phyloP scores from a whole-genome alignment of 2,113 vertebrate genomes.

The Plectropomus leopardus region DNA sequence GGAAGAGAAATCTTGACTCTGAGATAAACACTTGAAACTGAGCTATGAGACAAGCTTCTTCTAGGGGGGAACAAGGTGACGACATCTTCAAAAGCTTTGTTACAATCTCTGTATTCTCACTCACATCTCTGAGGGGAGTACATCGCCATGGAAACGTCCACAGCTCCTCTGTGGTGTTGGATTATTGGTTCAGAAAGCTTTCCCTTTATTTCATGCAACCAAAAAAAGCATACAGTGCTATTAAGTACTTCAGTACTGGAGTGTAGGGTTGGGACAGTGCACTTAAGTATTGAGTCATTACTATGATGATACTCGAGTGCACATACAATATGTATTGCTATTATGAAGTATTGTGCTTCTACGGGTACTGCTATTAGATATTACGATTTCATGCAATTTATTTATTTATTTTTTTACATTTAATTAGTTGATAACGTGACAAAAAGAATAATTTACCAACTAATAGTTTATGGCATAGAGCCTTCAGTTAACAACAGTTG shows the following conservation, averaged over 20 bases:
- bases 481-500: too few species aligned
- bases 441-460: too few species aligned
- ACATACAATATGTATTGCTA: too few species aligned
- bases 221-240: neutral
- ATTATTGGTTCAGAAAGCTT: neutral
- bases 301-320: too few species aligned
- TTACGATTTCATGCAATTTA: too few species aligned
- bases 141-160: slow-evolving; percentile 63
- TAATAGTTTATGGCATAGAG: too few species aligned
- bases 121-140: slow-evolving; percentile 18
- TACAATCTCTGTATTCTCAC: slow-evolving; percentile 37
- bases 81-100: slow-evolving; percentile 29
- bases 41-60: slow-evolving; percentile 14
- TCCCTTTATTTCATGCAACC: neutral
- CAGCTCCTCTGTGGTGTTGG: slow-evolving; percentile 8
- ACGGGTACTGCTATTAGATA: too few species aligned
- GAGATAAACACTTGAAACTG: slow-evolving; percentile 24
- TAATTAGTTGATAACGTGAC: too few species aligned
- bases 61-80: slow-evolving; percentile 27
- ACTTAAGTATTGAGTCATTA: too few species aligned
- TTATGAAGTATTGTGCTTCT: too few species aligned
- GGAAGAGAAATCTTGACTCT: neutral
- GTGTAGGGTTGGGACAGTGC: too few species aligned
- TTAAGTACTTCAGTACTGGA: neutral
- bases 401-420: too few species aligned